Conservation (phyloP, 2,797 vertebrate genomes). For the Gila robusta region DNA sequence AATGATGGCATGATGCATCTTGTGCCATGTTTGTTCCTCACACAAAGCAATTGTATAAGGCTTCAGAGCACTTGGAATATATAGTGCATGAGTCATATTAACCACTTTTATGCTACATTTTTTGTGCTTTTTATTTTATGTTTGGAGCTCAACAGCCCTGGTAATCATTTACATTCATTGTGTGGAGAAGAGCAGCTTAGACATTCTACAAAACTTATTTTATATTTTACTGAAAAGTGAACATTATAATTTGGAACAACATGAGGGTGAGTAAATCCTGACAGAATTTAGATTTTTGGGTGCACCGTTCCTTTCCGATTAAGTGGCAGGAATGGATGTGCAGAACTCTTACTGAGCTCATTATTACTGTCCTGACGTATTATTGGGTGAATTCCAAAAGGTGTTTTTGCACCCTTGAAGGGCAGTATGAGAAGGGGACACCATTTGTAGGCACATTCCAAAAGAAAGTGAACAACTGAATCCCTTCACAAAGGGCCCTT, state of each 20-base stretch:
- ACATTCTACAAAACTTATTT: neutral
- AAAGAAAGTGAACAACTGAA: too few relatives aligned
- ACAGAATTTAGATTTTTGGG: neutral
- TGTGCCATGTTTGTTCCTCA: neutral
- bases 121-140: neutral
- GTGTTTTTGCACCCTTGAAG: too few relatives aligned
- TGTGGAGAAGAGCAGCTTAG: neutral
- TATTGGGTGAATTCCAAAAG: too few relatives aligned
- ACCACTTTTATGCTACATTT: neutral
- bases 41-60: neutral
- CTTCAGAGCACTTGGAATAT: conserved; percentile 19
- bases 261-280: neutral
- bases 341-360: neutral
- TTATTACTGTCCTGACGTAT: neutral
- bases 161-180: neutral
- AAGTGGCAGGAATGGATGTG: neutral
- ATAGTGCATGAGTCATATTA: neutral
- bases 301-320: neutral
- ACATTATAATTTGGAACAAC: neutral
- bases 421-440: too few relatives aligned
- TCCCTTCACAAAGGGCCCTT: too few relatives aligned
- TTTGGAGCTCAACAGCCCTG: neutral
- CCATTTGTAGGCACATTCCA: too few relatives aligned
- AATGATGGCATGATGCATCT: neutral
- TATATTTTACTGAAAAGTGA: neutral